These are phyloP conservation scores for Caligus rogercresseyi DNA, from an alignment of 1,140 invertebrate species.

Conservation along the genomic window DNA sequence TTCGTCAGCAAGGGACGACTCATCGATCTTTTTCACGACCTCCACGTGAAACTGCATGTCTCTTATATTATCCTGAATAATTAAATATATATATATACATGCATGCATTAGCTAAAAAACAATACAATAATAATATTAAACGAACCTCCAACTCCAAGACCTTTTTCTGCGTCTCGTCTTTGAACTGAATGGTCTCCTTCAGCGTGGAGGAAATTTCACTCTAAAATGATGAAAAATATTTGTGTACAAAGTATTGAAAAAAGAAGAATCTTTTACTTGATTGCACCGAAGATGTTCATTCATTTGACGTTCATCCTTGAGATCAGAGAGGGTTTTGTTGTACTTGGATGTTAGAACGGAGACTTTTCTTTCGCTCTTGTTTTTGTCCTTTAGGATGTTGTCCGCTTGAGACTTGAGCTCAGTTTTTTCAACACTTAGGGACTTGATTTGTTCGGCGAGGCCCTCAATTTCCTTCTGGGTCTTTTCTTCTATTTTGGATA, in stretches of 20 bases:
- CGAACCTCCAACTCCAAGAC: background rate
- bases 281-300: conserved; percentile 9
- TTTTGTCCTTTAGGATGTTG: conserved; percentile 8
- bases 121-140: background rate
- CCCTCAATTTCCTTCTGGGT: conserved; percentile 19
- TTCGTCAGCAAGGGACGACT: background rate
- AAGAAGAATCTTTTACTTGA: background rate
- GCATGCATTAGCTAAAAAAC: no score
- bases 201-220: background rate
- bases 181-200: background rate
- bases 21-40: background rate
- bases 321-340: background rate
- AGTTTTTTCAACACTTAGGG: background rate
- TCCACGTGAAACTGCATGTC: background rate
- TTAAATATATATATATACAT: no score
- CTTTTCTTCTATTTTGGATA: conserved; percentile 41
- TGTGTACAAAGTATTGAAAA: background rate
- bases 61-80: background rate
- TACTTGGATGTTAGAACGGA: background rate
- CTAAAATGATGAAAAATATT: background rate
- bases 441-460: background rate
- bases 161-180: background rate
- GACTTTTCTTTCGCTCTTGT: conserved; percentile 7
- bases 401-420: conserved; percentile 1
- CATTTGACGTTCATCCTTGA: conserved; percentile 12